Base-by-base conservation (phyloP, 2,113 vertebrate genomes). In the Empidonax alnorum region DNA sequence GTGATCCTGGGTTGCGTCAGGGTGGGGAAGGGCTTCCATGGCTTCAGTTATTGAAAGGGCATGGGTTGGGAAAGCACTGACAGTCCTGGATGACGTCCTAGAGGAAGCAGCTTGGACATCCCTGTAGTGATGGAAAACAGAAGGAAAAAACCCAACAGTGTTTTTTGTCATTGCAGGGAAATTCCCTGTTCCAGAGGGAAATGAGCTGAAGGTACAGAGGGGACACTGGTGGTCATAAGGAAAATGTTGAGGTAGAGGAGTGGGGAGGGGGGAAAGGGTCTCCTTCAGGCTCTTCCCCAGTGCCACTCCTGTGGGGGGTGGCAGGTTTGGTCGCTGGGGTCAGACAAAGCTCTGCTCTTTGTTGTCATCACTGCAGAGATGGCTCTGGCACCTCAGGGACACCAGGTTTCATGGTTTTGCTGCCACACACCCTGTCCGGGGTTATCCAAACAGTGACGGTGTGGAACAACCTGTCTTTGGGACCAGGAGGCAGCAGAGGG, bases 371-470 rank as follows among this genome's bases (percentile, higher is more conserved):
- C 63, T 7, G 3, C 30, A 59, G 44, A 74, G 65, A 20, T 20
- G 37, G 25, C 30, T 78, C 39, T 66, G 68, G 21, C 65, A 55
- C 24, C 13, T 30, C 55, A 58, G 61, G 14, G 24, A 74, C 65
- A 35, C 7, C 37, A 74, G 33, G 16, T 6, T 21, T 52, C 3
- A 16, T 13, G 30, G 14, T 1, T 83, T 69, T 74, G 35, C 53
- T 67, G 53, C 14, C 55, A 42, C 42, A 71, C 24, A 10, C 2
- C 10, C 68, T 0, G 1, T 37, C 24, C n/a, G 30, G 73, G n/a
- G 20, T 16, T 58, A 14, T 37, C 37, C 0, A 0, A 68, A 24
- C 1, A 1, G 24, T 15, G 74, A 39, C 0, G 0, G 20, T 8
- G 24, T 28, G 55, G 59, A 52, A 23, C 33, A 27, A 12, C 8